Evolutionary conservation across 2,888 invertebrate genomes (phyloP).

Genomic region (Caenorhabditis doughertyi): DNA sequence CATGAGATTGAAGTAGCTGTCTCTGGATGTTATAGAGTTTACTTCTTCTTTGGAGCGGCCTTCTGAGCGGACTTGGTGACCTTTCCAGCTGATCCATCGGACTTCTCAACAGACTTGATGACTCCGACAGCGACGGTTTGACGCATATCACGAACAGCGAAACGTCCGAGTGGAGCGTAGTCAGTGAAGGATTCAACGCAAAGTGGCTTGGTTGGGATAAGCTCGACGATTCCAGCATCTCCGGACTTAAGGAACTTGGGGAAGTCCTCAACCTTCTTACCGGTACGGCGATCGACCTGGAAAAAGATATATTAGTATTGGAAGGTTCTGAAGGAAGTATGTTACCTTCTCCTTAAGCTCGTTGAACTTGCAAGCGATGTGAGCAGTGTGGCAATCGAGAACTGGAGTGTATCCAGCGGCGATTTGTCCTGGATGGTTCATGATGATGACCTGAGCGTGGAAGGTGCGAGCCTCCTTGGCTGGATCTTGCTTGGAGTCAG

Average conservation of each 20-base stretch:
- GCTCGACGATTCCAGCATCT: constrained; percentile 95
- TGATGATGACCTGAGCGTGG: constrained; percentile 97
- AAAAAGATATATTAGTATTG: not conserved
- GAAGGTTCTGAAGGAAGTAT: not conserved
- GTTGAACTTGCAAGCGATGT: constrained; percentile 99
- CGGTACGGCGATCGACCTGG: constrained; percentile 94
- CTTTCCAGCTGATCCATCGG: constrained; percentile 88
- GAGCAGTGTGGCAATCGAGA: constrained; percentile 99
- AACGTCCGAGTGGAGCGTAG: constrained; percentile 96
- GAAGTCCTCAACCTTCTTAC: constrained; percentile 86
- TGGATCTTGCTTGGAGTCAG: constrained; percentile 97
- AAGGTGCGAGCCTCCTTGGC: constrained; percentile 95
- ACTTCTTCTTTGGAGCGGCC: constrained; percentile 85
- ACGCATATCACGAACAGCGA: constrained; percentile 99
- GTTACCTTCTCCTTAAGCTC: constrained; percentile 94
- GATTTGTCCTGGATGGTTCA: constrained; percentile 99
- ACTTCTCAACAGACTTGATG: constrained; percentile 89
- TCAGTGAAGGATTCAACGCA: constrained; percentile 99
- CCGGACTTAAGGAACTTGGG: constrained; percentile 92
- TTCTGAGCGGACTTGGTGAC: constrained; percentile 99
- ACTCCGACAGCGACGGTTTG: constrained; percentile 90
- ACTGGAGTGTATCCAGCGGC: constrained; percentile 99
- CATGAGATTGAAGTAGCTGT: not conserved
- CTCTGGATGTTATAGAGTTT: constrained; percentile 18
- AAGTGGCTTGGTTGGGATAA: constrained; percentile 96